phyloP scores from a whole-genome alignment of 2,797 vertebrate species.

The Arrhamphus sclerolepis region DNA sequence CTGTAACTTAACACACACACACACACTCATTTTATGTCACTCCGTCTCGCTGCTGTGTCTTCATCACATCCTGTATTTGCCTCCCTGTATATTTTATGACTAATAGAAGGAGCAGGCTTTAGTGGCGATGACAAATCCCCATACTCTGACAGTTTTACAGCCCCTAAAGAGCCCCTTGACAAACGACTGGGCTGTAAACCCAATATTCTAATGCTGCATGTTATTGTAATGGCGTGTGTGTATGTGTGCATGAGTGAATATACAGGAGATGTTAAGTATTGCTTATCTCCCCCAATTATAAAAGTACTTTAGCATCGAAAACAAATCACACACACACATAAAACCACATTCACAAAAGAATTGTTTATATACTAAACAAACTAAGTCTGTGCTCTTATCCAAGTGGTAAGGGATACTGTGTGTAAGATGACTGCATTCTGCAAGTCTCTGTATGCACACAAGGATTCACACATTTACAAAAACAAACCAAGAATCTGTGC shows the following conservation, averaged over 20 bases:
- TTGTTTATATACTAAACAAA: slow-evolving; percentile 28
- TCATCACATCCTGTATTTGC: slow-evolving; percentile 66
- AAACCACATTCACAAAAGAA: background rate
- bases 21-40: slow-evolving; percentile 29
- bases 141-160: slow-evolving; percentile 90
- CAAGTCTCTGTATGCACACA: background rate
- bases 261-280: slow-evolving; percentile 87
- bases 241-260: slow-evolving; percentile 67
- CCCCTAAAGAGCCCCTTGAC: slow-evolving; percentile 90
- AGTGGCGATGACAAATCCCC: slow-evolving; percentile 90
- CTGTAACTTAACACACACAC: slow-evolving; percentile 18
- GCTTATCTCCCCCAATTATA: slow-evolving; percentile 87
- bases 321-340: slow-evolving; percentile 31
- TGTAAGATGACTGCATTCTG: background rate
- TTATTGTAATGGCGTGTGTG: slow-evolving; percentile 67
- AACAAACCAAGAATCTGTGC: too few relatives aligned
- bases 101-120: slow-evolving; percentile 88
- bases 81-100: slow-evolving; percentile 90
- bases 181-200: slow-evolving; percentile 89
- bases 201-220: slow-evolving; percentile 86
- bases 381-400: background rate
- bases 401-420: background rate
- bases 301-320: slow-evolving; percentile 71
- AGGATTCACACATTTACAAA: background rate
- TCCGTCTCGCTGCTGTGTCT: slow-evolving; percentile 44